phyloP scores from a whole-genome alignment of 1,140 invertebrate genomes.

The Drosophila sp. region DNA sequence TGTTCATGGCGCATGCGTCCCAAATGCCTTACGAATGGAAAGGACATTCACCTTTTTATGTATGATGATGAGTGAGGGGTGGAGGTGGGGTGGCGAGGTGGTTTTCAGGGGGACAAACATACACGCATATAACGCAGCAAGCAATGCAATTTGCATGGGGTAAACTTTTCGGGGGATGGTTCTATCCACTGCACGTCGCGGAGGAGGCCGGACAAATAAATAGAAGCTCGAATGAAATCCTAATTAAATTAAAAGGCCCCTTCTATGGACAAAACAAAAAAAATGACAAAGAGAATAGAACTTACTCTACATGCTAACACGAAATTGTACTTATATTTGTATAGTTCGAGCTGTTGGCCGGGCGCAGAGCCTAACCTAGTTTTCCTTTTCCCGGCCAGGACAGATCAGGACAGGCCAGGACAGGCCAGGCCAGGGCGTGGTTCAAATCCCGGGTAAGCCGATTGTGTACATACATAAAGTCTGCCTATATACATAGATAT shows the following conservation, averaged over 20 bases:
- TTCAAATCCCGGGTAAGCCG: constrained; percentile 76
- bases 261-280: constrained; percentile 9
- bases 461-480: constrained; percentile 34
- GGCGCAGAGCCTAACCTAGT: constrained; percentile 58
- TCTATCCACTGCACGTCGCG: not conserved
- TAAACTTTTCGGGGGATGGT: not conserved
- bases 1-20: constrained; percentile 20
- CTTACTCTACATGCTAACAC: not conserved
- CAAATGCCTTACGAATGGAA: constrained; percentile 12
- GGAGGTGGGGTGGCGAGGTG: not conserved
- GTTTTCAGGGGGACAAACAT: not conserved
- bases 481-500: constrained; percentile 9
- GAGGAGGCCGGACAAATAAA: not conserved
- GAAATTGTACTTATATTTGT: constrained; percentile 17
- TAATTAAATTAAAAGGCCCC: constrained; percentile 57
- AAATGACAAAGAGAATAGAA: not conserved
- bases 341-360: not conserved
- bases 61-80: not conserved
- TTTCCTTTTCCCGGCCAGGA: constrained; percentile 47
- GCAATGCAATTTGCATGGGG: not conserved
- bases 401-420: constrained; percentile 21
- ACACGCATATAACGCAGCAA: constrained; percentile 9
- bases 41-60: constrained; percentile 30
- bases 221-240: constrained; percentile 29
- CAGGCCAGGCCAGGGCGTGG: constrained; percentile 66